phyloP scores from a whole-genome alignment of 2,888 invertebrate species.

The Griposia aprilina region DNA sequence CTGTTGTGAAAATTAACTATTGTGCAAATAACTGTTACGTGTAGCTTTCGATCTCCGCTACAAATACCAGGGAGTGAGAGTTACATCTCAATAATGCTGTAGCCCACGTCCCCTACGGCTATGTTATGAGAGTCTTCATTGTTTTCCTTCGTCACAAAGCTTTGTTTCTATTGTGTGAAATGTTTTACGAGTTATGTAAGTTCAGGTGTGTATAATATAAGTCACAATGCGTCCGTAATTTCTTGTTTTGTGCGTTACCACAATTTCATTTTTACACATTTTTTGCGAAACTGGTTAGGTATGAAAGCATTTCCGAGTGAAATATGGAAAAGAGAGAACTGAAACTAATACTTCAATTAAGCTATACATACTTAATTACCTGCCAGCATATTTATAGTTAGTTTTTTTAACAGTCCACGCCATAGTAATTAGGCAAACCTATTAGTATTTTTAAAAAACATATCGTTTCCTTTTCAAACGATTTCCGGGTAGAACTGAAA shows the following conservation, averaged over 20 bases:
- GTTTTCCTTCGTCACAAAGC: conserved; percentile 41
- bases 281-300: conserved; percentile 3
- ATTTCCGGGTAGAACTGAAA: conserved; percentile 25
- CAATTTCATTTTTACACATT: conserved; percentile 16
- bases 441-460: not conserved
- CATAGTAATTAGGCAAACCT: not conserved
- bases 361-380: not conserved
- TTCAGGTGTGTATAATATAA: conserved; percentile 30
- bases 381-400: not conserved
- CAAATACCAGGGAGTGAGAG: conserved; percentile 48
- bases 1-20: conserved; percentile 23
- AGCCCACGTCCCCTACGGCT: conserved; percentile 2
- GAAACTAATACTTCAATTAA: not conserved
- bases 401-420: not conserved
- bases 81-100: conserved; percentile 38
- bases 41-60: conserved; percentile 40
- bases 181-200: conserved; percentile 57
- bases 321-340: not conserved
- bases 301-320: not conserved
- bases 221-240: conserved; percentile 36
- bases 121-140: conserved; percentile 44
- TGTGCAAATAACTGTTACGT: conserved; percentile 37
- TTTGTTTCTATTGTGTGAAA: conserved; percentile 57
- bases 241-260: conserved; percentile 35
- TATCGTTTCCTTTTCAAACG: not conserved